Conservation (phyloP, 2,797 vertebrate species). For the Oreochromis mossambicus region DNA sequence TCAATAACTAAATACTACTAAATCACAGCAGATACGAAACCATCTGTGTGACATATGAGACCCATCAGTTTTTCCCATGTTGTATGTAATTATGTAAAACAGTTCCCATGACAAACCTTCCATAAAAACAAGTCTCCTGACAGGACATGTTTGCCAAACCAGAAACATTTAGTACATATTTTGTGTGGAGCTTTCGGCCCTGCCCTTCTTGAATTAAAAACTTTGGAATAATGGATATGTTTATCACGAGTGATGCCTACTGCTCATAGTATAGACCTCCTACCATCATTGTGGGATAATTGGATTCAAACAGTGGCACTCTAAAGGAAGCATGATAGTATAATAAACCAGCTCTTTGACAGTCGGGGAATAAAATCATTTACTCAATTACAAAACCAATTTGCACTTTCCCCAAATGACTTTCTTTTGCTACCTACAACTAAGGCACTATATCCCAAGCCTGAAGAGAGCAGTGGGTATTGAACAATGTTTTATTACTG, state of each 20-base stretch:
- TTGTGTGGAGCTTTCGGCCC: not conserved
- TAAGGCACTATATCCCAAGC: not conserved
- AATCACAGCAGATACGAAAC: not conserved
- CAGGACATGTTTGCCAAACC: conserved; percentile 2
- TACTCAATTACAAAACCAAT: not conserved
- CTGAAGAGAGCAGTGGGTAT: not conserved
- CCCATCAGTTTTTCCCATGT: not conserved
- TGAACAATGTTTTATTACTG: not conserved
- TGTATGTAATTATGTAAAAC: not conserved
- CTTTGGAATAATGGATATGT: not conserved
- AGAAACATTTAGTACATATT: conserved; percentile 56
- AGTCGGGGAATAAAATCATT: not conserved
- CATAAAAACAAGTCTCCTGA: not conserved
- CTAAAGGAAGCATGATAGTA: not conserved
- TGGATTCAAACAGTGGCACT: not conserved
- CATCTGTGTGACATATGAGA: not conserved
- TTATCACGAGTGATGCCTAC: not conserved
- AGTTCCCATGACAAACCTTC: not conserved
- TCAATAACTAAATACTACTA: not conserved
- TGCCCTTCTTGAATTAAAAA: not conserved
- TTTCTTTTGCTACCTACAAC: not conserved
- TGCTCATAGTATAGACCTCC: not conserved
- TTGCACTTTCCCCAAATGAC: not conserved
- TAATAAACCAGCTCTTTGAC: not conserved
- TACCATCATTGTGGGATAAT: not conserved